Base-by-base conservation (phyloP, 2,888 invertebrate species). In the Apodemia zela region DNA sequence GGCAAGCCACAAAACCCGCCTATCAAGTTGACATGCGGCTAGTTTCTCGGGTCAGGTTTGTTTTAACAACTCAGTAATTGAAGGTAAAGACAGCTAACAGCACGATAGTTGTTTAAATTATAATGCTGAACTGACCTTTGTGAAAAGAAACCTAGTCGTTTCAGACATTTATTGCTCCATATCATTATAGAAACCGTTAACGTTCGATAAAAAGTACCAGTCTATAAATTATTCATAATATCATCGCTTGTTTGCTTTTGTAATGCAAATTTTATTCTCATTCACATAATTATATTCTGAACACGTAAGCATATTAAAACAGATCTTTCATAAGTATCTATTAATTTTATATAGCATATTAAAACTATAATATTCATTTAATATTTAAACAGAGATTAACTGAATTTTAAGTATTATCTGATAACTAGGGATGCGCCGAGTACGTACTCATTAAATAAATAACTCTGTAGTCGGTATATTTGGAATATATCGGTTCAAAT, bases 1-100 rank as follows among this genome's bases (percentile, higher is more conserved):
- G 84, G 83, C 78, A 75, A 74, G 79, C 85, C 87, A 77, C 86
- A 85, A 87, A 87, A 82, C 81, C 76, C 74, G 71, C 77, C 78
- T 80, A 82, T 84, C 83, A 73, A 79, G 78, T 80, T 80, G 80
- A 81, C 82, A 81, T 72, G 70, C 69, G 63, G 67, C 73, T 77
- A 79, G 80, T 78, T 57, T 61, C 45, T 64, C 57, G 60, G 45
- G 61, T 61, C 47, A 65, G 47, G 62, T 62, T 59, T 71, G 67
- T 51, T 63, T 45, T 63, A 45, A 60, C 59, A 45, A 60, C 59
- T 42, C 35, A 25, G 42, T 59, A 63, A 59, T 47, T 63, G 59
- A 29, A 25, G 54, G 15, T 29, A 54, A 25, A 42, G 45, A 29
- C 33, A 33, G 33, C 33, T 33, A 33, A 33, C 51, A 49, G 49